Conservation (phyloP, 2,113 vertebrate genomes). For the Phalacrocorax pelagicus region DNA sequence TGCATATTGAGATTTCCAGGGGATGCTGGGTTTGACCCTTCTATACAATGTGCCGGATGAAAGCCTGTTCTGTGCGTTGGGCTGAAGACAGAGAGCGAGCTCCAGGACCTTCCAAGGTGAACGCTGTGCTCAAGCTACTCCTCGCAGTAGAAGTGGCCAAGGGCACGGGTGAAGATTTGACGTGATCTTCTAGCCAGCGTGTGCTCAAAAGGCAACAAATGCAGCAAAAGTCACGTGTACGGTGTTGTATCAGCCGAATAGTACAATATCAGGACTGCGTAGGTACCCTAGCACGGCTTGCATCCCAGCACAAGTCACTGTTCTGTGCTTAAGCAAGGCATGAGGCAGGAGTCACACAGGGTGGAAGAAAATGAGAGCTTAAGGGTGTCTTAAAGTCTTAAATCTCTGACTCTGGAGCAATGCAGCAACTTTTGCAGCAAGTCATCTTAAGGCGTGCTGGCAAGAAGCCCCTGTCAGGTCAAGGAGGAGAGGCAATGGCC, state of each 20-base stretch:
- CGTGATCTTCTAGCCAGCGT: background rate
- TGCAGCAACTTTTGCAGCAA: background rate
- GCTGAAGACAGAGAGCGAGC: fast-evolving
- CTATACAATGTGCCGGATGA: fast-evolving
- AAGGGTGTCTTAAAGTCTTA: background rate
- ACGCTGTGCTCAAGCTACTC: background rate
- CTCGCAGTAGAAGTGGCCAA: background rate
- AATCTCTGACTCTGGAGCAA: background rate
- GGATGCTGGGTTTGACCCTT: background rate
- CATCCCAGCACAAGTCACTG: fast-evolving
- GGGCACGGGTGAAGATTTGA: fast-evolving
- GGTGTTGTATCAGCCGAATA: background rate
- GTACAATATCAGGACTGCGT: background rate
- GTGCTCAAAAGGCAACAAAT: background rate
- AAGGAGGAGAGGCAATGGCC: background rate
- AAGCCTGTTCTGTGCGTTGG: background rate
- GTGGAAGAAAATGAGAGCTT: background rate
- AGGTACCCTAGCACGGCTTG: background rate
- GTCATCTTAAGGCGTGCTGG: background rate
- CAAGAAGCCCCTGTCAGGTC: background rate
- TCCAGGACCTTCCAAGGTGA: background rate
- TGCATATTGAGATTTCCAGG: background rate
- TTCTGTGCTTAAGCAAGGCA: background rate
- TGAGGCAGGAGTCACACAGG: background rate
- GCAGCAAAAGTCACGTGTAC: fast-evolving